Conservation (phyloP, 2,888 invertebrate species). For the Danaus chrysippus region DNA sequence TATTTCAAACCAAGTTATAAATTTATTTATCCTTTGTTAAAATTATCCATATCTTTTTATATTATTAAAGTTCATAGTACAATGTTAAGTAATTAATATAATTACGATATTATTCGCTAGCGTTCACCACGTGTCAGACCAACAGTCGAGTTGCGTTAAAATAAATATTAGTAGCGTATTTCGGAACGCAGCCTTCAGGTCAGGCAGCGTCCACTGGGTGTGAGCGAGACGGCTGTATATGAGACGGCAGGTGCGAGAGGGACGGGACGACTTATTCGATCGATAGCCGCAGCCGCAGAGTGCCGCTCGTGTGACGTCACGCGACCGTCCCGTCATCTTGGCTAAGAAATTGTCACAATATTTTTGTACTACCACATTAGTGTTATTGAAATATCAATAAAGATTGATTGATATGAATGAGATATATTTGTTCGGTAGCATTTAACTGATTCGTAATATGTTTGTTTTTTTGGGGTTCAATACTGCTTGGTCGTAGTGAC, state of each 20-base stretch:
- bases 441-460: background rate
- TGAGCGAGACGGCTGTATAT: slow-evolving; percentile 52
- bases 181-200: slow-evolving; percentile 68
- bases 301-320: slow-evolving; percentile 75
- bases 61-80: slow-evolving; percentile 3
- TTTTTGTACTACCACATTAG: slow-evolving; percentile 48
- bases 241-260: slow-evolving; percentile 53
- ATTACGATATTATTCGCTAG: slow-evolving; percentile 9
- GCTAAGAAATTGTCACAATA: slow-evolving; percentile 73
- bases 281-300: slow-evolving; percentile 80
- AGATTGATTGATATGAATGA: background rate
- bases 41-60: too few species aligned
- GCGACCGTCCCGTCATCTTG: slow-evolving; percentile 75
- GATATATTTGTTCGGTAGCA: background rate
- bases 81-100: slow-evolving; percentile 5
- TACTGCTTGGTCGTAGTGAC: slow-evolving; percentile 1
- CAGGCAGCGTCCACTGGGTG: slow-evolving; percentile 51
- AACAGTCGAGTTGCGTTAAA: slow-evolving; percentile 67
- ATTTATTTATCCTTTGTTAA: too few species aligned
- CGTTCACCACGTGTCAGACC: slow-evolving; percentile 61
- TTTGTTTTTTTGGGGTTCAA: background rate
- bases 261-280: slow-evolving; percentile 66
- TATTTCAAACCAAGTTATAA: too few species aligned
- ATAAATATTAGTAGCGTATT: slow-evolving; percentile 79
- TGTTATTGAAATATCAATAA: slow-evolving; percentile 5